Conservation (phyloP, 92 coral and sea anemone genomes). For the Zoanthus sansibaricus region DNA sequence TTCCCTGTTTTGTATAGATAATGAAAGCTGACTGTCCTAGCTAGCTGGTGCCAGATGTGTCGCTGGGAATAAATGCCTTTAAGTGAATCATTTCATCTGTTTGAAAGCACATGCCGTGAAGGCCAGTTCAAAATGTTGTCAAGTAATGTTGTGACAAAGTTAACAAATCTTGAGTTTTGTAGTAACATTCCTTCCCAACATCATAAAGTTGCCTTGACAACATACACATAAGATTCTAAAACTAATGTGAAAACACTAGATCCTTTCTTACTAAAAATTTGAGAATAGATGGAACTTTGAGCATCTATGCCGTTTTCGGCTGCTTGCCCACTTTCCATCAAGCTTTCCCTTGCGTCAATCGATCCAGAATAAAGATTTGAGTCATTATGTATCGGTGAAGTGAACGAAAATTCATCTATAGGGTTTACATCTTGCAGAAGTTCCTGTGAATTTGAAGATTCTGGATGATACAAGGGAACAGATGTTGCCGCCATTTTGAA, state of each 20-base stretch:
- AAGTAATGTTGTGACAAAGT: no score
- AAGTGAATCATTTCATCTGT: no score
- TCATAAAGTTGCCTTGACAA: no score
- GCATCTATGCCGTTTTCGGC: constrained; percentile 55
- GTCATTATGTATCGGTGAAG: constrained; percentile 79
- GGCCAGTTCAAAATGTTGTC: no score
- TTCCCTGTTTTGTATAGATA: no score
- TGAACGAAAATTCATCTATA: constrained; percentile 89
- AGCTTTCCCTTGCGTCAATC: constrained; percentile 80
- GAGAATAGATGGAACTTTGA: constrained; percentile 81
- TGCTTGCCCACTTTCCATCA: constrained; percentile 65
- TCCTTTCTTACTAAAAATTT: constrained; percentile 87
- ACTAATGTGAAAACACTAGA: constrained; percentile 17
- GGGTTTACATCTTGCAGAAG: constrained; percentile 72
- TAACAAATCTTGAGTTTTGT: no score
- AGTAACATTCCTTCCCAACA: no score
- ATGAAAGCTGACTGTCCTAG: no score
- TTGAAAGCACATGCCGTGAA: no score
- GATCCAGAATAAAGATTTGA: constrained; percentile 83
- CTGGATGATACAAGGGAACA: constrained; percentile 90
- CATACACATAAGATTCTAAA: background rate
- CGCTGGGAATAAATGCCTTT: no score
- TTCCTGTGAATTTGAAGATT: constrained; percentile 60
- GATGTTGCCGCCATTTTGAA: constrained; percentile 96
- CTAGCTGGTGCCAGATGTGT: no score